phyloP scores from a whole-genome alignment of 2,113 vertebrate genomes.

The Bothrops jararaca region DNA sequence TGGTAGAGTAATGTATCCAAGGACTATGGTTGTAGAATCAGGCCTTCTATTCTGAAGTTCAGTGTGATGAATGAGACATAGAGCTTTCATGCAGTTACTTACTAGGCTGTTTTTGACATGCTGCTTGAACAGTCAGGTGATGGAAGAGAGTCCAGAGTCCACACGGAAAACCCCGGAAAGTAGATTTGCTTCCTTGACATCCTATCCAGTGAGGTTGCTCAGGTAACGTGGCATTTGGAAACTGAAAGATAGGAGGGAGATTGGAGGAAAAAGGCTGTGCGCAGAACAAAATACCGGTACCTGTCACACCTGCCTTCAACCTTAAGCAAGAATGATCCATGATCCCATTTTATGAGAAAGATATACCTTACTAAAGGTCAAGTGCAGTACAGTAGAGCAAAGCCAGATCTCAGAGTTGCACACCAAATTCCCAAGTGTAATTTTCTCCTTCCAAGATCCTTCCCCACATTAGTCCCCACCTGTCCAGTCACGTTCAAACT shows the following conservation, averaged over 20 bases:
- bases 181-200: conserved; percentile 83
- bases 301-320: not conserved
- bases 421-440: no score
- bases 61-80: not conserved
- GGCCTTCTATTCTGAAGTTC: not conserved
- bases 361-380: no score
- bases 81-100: not conserved
- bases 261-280: not conserved
- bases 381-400: no score
- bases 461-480: no score
- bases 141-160: conserved; percentile 92
- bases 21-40: not conserved
- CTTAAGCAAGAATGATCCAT: no score
- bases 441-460: no score
- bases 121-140: conserved; percentile 82
- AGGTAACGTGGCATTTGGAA: conserved; percentile 61
- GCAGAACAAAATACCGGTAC: not conserved
- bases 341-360: no score
- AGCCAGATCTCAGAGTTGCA: no score
- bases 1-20: not conserved
- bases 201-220: conserved; percentile 80
- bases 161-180: conserved; percentile 86
- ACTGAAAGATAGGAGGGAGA: not conserved
- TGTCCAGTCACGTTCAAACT: no score
- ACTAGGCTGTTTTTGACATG: conserved; percentile 53